Conservation (phyloP, 1,140 invertebrate species). For the Trissolcus basalis region DNA sequence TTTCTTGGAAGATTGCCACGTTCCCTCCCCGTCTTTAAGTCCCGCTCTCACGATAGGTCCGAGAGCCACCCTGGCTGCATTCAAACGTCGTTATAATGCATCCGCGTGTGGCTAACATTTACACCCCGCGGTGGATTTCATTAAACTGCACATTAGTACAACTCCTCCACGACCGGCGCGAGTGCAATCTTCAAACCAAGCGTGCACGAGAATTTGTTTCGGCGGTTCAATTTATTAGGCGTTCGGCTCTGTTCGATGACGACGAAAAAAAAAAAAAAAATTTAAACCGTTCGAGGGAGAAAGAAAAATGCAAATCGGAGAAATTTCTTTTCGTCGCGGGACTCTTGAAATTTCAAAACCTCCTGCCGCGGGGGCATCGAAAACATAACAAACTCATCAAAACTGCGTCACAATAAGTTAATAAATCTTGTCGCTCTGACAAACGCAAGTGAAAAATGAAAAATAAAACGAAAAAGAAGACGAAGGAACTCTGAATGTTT, state of each 20-base stretch:
- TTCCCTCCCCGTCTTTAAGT: constrained; percentile 60
- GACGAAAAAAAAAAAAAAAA: too few species aligned
- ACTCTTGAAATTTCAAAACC: too few species aligned
- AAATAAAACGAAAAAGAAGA: too few species aligned
- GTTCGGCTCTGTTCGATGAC: background rate
- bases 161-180: background rate
- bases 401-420: too few species aligned
- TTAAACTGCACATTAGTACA: constrained; percentile 22
- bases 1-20: constrained; percentile 66
- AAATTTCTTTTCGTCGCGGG: too few species aligned
- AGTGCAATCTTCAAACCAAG: constrained; percentile 15
- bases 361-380: too few species aligned
- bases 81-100: constrained; percentile 40
- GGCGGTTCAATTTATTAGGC: background rate
- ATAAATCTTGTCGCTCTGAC: too few species aligned
- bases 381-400: too few species aligned
- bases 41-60: constrained; percentile 47
- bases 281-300: too few species aligned
- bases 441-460: background rate
- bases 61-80: constrained; percentile 48
- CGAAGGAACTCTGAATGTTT: background rate
- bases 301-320: too few species aligned
- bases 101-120: constrained; percentile 9
- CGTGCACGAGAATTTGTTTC: background rate
- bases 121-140: constrained; percentile 37